These are phyloP conservation scores for Amyelois transitella DNA, from an alignment of 1,140 invertebrate genomes.

Conservation along the genomic window DNA sequence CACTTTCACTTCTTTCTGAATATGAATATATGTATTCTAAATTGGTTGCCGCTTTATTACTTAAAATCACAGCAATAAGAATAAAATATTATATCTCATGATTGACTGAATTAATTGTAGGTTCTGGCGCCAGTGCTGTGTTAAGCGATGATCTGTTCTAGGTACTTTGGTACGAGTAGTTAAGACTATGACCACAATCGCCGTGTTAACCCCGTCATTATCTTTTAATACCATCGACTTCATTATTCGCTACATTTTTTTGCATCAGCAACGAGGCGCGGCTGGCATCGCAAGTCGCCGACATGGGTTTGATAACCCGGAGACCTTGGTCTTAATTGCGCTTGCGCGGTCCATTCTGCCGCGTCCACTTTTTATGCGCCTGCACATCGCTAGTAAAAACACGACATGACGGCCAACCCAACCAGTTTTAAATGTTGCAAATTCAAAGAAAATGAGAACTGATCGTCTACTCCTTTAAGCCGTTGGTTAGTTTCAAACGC, in stretches of 20 bases:
- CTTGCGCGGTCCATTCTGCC: slow-evolving; percentile 66
- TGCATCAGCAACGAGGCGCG: slow-evolving; percentile 60
- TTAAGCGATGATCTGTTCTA: slow-evolving; percentile 27
- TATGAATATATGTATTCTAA: no score
- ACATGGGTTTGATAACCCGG: slow-evolving; percentile 71
- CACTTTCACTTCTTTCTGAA: neutral
- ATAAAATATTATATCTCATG: no score
- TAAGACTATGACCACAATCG: slow-evolving; percentile 61
- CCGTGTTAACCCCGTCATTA: slow-evolving; percentile 63
- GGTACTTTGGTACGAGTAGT: slow-evolving; percentile 36
- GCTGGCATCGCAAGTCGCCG: slow-evolving; percentile 48
- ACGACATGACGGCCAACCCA: slow-evolving; percentile 53
- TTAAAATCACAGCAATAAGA: no score
- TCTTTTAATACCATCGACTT: slow-evolving; percentile 71
- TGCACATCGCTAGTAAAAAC: slow-evolving; percentile 71
- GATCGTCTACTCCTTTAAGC: slow-evolving; percentile 29
- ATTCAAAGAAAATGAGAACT: slow-evolving; percentile 34
- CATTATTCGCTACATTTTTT: slow-evolving; percentile 71
- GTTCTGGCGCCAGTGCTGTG: slow-evolving; percentile 16
- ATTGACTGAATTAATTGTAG: slow-evolving; percentile 2
- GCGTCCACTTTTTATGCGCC: slow-evolving; percentile 69
- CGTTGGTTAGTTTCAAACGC: slow-evolving; percentile 40
- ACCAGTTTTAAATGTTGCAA: slow-evolving; percentile 50
- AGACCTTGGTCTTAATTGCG: slow-evolving; percentile 74
- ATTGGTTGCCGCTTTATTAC: no score